Base-by-base conservation (phyloP, 2,888 invertebrate genomes). In the Physocephala rufipes region DNA sequence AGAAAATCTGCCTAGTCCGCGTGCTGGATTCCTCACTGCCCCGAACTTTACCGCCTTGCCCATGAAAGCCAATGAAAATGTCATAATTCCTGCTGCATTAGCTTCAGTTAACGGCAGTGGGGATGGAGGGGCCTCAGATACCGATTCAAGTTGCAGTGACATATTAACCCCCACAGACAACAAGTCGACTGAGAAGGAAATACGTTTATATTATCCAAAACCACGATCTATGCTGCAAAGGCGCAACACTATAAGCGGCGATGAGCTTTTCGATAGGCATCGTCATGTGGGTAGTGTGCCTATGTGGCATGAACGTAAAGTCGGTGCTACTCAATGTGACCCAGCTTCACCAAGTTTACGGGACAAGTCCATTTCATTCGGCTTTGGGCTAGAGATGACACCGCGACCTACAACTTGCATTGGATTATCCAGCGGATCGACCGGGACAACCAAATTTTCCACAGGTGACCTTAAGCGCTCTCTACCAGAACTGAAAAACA, bases 241-340 rank as follows among this genome's bases (percentile, higher is more conserved):
- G 15, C 88, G 97, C 21, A 95, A 96, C 78, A 95, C 96, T 1
- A 94, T 97, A 76, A 93, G 95, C 78, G 95, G 97, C 19, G 92
- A 93, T 80, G 91, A 92, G 87, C 90, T 92, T 78, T 80, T 82
- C 67, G 81, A 82, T 61, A 81, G 81, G 74, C 83, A 84, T 47
- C 19, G 26, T 21, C 81, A 81, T 76, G 71, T 81, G 55, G 77
- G 80, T 28, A 82, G 82, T 71, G 86, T 86, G 67, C 87, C 91
- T 87, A 90, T 93, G 78, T 94, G 93, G 93, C 90, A 90, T 77
- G 91, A 93, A 80, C 87, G 92, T 75, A 91, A 91, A 81, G 87
- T 88, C 66, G 88, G 88, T 13, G 71, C 67, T 68, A 87, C 86
- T 70, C 79, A 76, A 61, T 80, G 82, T 43, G 85, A 86, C 76